Base-by-base conservation (phyloP, 2,113 vertebrate genomes). In the Aegithalos caudatus region DNA sequence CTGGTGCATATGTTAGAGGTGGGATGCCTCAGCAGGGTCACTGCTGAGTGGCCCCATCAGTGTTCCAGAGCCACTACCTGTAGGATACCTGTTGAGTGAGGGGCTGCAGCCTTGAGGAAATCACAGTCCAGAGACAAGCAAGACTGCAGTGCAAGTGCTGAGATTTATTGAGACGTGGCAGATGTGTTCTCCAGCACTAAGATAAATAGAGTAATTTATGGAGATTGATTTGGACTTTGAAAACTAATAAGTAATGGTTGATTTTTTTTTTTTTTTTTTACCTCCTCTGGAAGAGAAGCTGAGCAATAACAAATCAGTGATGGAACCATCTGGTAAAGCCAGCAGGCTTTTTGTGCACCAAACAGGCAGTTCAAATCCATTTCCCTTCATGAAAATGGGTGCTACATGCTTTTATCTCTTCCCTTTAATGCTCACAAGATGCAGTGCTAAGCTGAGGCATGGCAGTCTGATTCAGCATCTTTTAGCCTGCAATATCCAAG, bases 141-240 rank as follows among this genome's bases (percentile, higher is more conserved):
- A 37, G 85, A 66, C 67, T 73, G 88, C 60, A 40, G 67, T 40
- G 72, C 38, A 3, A 51, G 38, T 65, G 72, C 74, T 95, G 81
- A 83, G 86, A 95, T 94, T 76, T 83, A 86, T 84, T 61, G 82
- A 82, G 86, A 86, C 0, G 0, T 92, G 69, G 82, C 73, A 94
- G 60, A 77, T 96, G 79, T 50, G 58, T 96, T 95, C 38, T 62
- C 69, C 4, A 0, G 40, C 69, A 64, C 60, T 22, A 88, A 93
- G 92, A 88, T 91, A 95, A 95, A 94, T 90, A 90, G 82, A 91
- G 71, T 86, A 95, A 94, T 91, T 95, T 84, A 90, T 74, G 77
- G 84, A 90, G 88, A 71, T 90, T 90, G 90, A 94, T 82, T 93
- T 76, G 61, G 78, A 81, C 86, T 96, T 95, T 95, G 94, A 80